These are phyloP conservation scores for Apodemus sylvaticus DNA, from an alignment of 2,113 vertebrate species.

Conservation along the genomic window DNA sequence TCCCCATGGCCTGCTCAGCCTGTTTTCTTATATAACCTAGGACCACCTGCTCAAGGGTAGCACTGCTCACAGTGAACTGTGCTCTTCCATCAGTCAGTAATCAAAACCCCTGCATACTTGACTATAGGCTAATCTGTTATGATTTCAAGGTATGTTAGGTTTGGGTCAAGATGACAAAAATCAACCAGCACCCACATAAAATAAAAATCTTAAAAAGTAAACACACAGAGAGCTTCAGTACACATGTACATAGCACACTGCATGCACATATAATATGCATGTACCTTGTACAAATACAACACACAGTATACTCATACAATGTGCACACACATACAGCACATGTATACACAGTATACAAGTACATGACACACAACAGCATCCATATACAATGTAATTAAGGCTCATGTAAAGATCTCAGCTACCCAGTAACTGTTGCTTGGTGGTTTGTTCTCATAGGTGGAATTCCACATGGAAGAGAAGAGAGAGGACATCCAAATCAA, in stretches of 20 bases:
- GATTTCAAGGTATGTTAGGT: background rate
- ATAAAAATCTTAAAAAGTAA: background rate
- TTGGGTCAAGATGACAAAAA: background rate
- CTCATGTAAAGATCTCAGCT: background rate
- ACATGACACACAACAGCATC: background rate
- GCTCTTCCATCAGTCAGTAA: background rate
- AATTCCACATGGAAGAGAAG: constrained; percentile 90
- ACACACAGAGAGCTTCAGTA: background rate
- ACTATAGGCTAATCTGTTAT: background rate
- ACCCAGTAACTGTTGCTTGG: background rate
- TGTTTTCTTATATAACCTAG: background rate
- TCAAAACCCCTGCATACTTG: background rate
- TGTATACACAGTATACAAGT: background rate
- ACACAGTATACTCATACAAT: background rate
- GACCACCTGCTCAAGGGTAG: background rate
- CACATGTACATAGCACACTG: background rate
- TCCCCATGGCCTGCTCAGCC: background rate
- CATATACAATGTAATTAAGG: background rate
- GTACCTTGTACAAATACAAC: background rate
- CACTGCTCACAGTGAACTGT: background rate
- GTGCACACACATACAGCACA: too few species aligned
- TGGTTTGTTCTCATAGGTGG: constrained; percentile 86
- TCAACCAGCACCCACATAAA: background rate
- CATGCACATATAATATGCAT: background rate
- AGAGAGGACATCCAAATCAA: constrained; percentile 88